Evolutionary conservation across 2,797 vertebrate species (phyloP).

Genomic region (Channallabes apus): DNA sequence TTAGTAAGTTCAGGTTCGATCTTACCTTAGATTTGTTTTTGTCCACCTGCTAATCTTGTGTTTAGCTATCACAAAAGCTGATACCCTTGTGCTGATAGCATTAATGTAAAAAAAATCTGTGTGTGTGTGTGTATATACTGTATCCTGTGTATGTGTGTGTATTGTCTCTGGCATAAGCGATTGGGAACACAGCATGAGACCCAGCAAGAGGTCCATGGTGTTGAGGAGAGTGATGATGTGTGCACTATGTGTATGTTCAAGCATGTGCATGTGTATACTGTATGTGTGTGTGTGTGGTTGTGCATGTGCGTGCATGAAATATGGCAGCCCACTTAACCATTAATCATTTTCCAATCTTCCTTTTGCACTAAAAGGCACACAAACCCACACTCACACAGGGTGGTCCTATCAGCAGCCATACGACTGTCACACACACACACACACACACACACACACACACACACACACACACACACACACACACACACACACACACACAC

Average conservation of each 20-base stretch:
- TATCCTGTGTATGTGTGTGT: conserved; percentile 21
- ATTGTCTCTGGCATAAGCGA: conserved; percentile 60
- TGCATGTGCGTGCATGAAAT: conserved; percentile 54
- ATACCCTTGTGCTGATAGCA: not conserved
- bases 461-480: conserved; percentile 28
- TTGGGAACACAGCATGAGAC: conserved; percentile 68
- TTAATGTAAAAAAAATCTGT: not conserved
- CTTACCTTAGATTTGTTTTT: not conserved
- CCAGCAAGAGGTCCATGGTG: conserved; percentile 57
- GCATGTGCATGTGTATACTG: conserved; percentile 40
- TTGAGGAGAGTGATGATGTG: conserved; percentile 44
- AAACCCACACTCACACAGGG: conserved; percentile 61
- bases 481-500: no score
- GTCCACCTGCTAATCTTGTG: not conserved
- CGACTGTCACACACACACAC: conserved; percentile 47
- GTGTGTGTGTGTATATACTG: not conserved
- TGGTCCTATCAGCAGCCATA: conserved; percentile 69
- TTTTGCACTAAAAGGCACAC: conserved; percentile 54
- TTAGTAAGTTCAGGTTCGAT: not conserved
- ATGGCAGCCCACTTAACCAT: conserved; percentile 68
- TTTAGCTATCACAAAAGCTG: not conserved
- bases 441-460: conserved; percentile 39
- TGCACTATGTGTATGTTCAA: conserved; percentile 41
- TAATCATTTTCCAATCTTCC: conserved; percentile 71
- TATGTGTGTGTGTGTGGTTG: conserved; percentile 56